Conservation (phyloP, 2,888 invertebrate genomes). For the Pycnomerus fuliginosus region DNA sequence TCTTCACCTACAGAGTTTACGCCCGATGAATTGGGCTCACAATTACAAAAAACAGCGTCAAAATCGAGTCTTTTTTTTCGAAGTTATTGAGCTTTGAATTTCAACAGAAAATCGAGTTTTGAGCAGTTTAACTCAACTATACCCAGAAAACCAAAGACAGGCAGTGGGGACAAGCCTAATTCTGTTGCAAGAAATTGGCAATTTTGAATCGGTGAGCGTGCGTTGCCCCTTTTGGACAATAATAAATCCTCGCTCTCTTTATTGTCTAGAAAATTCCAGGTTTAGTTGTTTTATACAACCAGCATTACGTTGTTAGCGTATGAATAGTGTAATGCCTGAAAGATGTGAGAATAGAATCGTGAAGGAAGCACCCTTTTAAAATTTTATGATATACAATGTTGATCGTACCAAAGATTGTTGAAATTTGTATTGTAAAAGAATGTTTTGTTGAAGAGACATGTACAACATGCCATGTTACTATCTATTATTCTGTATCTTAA, state of each 20-base stretch:
- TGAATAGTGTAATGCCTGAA: not conserved
- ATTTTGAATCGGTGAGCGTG: no score
- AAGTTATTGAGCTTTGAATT: no score
- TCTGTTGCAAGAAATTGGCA: no score
- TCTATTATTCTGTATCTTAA: conserved; percentile 34
- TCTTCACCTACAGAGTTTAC: no score
- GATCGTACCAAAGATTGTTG: conserved; percentile 42
- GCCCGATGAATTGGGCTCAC: no score
- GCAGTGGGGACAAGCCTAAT: no score
- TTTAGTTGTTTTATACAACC: conserved; percentile 18
- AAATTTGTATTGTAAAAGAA: conserved; percentile 25
- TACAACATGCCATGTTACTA: conserved; percentile 26
- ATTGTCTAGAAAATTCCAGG: conserved; percentile 20
- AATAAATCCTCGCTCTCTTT: conserved; percentile 18
- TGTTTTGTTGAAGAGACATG: conserved; percentile 19
- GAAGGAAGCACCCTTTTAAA: conserved; percentile 27
- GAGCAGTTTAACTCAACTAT: no score
- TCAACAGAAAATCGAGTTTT: no score
- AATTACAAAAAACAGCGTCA: no score
- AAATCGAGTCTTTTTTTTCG: no score
- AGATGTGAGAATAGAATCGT: conserved; percentile 1
- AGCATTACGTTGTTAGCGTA: conserved; percentile 16
- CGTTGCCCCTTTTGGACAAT: no score
- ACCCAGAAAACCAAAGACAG: no score
- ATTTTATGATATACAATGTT: conserved; percentile 29